A percentile compares a stretch with the other conserved stretches of the same genome.
Conservation (phyloP, 2,888 invertebrate species). For the Cremastobaeus sp. region DNA sequence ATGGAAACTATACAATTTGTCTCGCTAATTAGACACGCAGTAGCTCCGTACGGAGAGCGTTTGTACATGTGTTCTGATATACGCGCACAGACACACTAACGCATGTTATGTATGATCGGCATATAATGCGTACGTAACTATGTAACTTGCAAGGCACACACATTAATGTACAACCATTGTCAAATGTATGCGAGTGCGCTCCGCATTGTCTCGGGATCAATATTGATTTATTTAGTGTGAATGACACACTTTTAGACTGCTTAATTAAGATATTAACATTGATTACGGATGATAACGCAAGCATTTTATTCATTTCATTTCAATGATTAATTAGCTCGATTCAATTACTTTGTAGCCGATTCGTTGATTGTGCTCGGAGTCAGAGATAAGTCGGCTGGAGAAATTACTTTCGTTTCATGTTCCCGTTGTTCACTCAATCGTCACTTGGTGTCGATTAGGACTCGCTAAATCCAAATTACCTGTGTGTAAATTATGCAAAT, state of each 20-base stretch:
- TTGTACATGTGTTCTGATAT: constrained; percentile 41
- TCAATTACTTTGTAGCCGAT: no score
- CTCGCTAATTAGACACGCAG: constrained; percentile 73
- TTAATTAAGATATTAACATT: constrained; percentile 38
- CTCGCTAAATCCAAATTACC: no score
- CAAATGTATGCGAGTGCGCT: constrained; percentile 53
- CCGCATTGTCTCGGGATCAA: constrained; percentile 54
- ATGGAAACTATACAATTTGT: constrained; percentile 73
- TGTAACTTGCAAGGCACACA: constrained; percentile 56
- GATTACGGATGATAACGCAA: background rate
- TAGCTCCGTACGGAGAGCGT: constrained; percentile 45
- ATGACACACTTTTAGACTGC: constrained; percentile 49
- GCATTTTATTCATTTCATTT: constrained; percentile 10
- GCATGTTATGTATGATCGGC: constrained; percentile 48
- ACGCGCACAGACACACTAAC: constrained; percentile 22
- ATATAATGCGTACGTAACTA: constrained; percentile 59
- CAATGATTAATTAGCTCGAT: no score
- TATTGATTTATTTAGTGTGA: constrained; percentile 48
- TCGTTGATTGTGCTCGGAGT: no score
- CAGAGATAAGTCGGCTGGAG: no score
- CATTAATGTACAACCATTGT: constrained; percentile 48
- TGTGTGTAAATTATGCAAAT: no score
- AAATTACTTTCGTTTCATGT: no score
- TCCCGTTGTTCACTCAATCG: no score
- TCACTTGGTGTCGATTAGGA: no score